These are phyloP conservation scores for Phymorhynchus buccinoides DNA, from an alignment of 1,140 invertebrate genomes.

Conservation along the genomic window DNA sequence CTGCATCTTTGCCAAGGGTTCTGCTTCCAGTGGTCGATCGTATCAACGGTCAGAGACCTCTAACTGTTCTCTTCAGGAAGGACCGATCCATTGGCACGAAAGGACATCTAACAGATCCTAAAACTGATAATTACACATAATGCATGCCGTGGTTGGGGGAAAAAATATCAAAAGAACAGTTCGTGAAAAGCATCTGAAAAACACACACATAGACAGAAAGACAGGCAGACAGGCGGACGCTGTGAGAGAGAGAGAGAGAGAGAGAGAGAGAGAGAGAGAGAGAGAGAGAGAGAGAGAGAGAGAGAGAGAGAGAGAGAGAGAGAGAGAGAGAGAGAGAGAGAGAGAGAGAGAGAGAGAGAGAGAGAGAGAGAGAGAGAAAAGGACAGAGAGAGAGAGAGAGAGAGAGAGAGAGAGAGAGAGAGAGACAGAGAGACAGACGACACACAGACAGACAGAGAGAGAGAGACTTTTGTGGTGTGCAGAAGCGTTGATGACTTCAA, in stretches of 20 bases:
- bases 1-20: too few species aligned
- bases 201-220: background rate
- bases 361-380: background rate
- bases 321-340: background rate
- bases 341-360: background rate
- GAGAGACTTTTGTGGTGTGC: too few species aligned
- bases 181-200: background rate
- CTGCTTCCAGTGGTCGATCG: too few species aligned
- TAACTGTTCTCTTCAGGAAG: too few species aligned
- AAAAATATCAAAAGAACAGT: too few species aligned
- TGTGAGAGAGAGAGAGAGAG: background rate
- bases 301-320: background rate
- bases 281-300: background rate
- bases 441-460: background rate
- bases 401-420: background rate
- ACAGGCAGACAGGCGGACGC: background rate
- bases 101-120: too few species aligned
- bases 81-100: too few species aligned
- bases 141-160: too few species aligned
- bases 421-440: background rate
- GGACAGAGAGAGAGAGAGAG: background rate
- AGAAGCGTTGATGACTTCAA: too few species aligned
- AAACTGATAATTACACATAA: too few species aligned
- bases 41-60: too few species aligned
- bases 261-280: background rate